Evolutionary conservation across 1,140 invertebrate species (phyloP).

Genomic region (Hyles euphorbiae): DNA sequence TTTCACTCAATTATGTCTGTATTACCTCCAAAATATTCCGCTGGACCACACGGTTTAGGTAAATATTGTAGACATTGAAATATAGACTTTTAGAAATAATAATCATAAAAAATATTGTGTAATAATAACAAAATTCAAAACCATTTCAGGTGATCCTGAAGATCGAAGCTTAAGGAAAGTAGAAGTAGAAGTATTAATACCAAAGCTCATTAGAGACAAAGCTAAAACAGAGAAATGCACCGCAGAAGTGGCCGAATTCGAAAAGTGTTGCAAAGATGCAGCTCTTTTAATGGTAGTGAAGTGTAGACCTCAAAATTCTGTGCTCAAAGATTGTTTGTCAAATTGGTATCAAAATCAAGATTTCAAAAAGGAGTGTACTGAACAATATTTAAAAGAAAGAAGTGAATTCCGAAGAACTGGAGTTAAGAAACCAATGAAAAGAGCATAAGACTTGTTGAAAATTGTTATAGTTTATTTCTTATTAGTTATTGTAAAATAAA

Average conservation of each 20-base stretch:
- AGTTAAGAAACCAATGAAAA: slow-evolving; percentile 76
- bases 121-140: background rate
- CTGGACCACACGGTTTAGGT: slow-evolving; percentile 78
- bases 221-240: slow-evolving; percentile 86
- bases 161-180: slow-evolving; percentile 88
- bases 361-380: slow-evolving; percentile 83
- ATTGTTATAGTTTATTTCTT: slow-evolving; percentile 25
- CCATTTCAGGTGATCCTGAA: slow-evolving; percentile 87
- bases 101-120: background rate
- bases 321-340: slow-evolving; percentile 81
- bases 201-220: slow-evolving; percentile 88
- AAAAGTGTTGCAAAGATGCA: slow-evolving; percentile 84
- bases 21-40: slow-evolving; percentile 56
- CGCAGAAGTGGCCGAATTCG: slow-evolving; percentile 83
- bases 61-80: slow-evolving; percentile 10
- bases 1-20: slow-evolving; percentile 28
- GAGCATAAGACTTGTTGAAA: slow-evolving; percentile 41
- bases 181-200: slow-evolving; percentile 89
- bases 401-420: slow-evolving; percentile 88
- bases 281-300: slow-evolving; percentile 82
- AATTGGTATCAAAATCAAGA: slow-evolving; percentile 86
- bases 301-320: slow-evolving; percentile 83
- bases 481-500: slow-evolving; percentile 27
- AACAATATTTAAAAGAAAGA: slow-evolving; percentile 89
- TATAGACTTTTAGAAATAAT: too few species aligned